Conservation (phyloP, 1,140 invertebrate genomes). For the Sinella curviseta region DNA sequence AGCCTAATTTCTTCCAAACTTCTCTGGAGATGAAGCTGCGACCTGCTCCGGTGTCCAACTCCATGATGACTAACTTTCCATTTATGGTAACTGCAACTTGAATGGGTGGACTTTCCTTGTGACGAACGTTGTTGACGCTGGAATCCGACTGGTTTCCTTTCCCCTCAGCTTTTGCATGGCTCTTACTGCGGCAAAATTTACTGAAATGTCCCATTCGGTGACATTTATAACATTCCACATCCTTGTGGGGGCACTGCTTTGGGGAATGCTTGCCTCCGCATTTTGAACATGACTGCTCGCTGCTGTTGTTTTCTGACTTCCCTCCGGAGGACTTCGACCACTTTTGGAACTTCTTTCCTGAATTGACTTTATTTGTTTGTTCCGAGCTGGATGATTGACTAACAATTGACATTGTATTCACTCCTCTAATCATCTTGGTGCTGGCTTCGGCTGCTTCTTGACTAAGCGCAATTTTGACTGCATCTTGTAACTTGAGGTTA, state of each 20-base stretch:
- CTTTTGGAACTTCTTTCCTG: not conserved
- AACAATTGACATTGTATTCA: not conserved
- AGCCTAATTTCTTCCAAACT: not conserved
- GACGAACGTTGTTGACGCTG: not conserved
- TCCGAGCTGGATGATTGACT: not conserved
- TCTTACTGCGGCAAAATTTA: no score
- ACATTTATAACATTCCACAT: not conserved
- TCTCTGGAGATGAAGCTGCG: not conserved
- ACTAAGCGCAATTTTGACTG: not conserved
- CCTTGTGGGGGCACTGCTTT: not conserved
- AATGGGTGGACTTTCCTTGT: not conserved
- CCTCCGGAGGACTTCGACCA: not conserved
- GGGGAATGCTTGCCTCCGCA: not conserved
- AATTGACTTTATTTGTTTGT: not conserved
- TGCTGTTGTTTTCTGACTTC: not conserved
- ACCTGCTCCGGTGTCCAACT: constrained; percentile 18
- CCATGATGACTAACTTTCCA: not conserved
- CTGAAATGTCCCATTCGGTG: not conserved
- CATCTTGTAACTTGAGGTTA: not conserved
- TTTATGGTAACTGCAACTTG: constrained; percentile 7
- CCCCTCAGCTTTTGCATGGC: not conserved
- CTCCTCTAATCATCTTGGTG: not conserved
- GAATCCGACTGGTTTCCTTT: not conserved
- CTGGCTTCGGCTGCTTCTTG: constrained; percentile 28
- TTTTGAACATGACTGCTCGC: not conserved